These are phyloP conservation scores for Cyclophora albipunctata DNA, from an alignment of 2,888 invertebrate genomes.

Conservation along the genomic window DNA sequence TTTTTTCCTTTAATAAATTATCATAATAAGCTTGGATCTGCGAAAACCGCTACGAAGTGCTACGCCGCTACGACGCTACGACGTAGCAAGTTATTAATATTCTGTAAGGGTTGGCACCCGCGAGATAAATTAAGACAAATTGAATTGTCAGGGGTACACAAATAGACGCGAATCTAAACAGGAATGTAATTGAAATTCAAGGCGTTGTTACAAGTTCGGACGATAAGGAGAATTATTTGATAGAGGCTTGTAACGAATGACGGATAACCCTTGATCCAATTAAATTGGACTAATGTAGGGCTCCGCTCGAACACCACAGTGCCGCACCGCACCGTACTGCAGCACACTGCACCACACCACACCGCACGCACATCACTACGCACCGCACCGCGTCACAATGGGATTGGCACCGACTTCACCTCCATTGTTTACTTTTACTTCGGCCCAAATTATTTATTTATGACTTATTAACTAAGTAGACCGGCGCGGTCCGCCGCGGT, in stretches of 20 bases:
- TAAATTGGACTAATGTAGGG: no score
- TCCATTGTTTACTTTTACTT: no score
- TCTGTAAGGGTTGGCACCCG: conserved; percentile 15
- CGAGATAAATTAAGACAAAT: conserved; percentile 24
- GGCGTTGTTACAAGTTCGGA: conserved; percentile 15
- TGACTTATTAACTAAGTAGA: no score
- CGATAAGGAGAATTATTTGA: conserved; percentile 15
- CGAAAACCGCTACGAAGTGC: background rate
- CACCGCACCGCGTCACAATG: no score
- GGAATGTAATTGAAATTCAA: conserved; percentile 20
- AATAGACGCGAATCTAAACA: conserved; percentile 19
- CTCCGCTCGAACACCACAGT: no score
- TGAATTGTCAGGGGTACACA: conserved; percentile 21
- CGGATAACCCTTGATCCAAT: no score
- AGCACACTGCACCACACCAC: no score
- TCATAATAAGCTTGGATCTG: background rate
- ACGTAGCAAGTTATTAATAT: conserved; percentile 15
- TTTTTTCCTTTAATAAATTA: background rate
- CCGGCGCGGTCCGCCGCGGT: no score
- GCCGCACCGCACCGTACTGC: no score
- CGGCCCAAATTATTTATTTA: no score
- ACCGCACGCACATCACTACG: no score
- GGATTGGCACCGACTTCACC: no score
- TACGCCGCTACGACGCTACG: conserved; percentile 6
- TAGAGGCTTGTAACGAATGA: conserved; percentile 1